These are phyloP conservation scores for Otus scops DNA, from an alignment of 2,797 vertebrate genomes.

Conservation along the genomic window DNA sequence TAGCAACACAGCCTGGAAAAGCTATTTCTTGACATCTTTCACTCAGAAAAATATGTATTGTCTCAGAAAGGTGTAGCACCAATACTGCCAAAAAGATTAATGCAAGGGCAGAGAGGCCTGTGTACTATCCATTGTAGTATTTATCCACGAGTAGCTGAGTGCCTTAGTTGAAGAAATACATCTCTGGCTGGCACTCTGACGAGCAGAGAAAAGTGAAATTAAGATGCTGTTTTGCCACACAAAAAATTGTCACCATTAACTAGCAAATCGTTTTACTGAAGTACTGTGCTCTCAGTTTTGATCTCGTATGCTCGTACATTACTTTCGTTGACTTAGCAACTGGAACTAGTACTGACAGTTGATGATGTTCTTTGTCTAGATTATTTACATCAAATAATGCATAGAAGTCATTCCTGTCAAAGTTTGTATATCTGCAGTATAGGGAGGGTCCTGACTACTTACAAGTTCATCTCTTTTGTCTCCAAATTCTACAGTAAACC, in stretches of 20 bases:
- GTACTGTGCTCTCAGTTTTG: neutral
- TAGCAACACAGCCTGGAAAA: neutral
- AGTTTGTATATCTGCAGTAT: neutral
- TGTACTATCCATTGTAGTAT: neutral
- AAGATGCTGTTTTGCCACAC: neutral
- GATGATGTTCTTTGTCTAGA: neutral
- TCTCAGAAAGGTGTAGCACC: neutral
- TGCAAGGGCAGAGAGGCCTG: neutral
- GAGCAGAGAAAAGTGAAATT: neutral
- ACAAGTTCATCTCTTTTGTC: neutral
- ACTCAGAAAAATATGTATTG: neutral
- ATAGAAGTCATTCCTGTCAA: neutral
- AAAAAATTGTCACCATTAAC: neutral
- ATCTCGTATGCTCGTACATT: neutral
- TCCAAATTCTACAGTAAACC: neutral
- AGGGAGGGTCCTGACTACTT: neutral
- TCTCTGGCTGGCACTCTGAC: neutral
- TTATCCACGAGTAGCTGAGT: neutral
- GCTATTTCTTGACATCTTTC: neutral
- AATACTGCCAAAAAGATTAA: neutral
- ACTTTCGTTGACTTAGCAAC: neutral
- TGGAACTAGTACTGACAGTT: neutral
- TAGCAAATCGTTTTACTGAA: neutral
- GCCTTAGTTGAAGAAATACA: neutral
- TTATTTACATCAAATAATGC: neutral